phyloP scores from a whole-genome alignment of 2,113 vertebrate genomes.

The Danio rerio region DNA sequence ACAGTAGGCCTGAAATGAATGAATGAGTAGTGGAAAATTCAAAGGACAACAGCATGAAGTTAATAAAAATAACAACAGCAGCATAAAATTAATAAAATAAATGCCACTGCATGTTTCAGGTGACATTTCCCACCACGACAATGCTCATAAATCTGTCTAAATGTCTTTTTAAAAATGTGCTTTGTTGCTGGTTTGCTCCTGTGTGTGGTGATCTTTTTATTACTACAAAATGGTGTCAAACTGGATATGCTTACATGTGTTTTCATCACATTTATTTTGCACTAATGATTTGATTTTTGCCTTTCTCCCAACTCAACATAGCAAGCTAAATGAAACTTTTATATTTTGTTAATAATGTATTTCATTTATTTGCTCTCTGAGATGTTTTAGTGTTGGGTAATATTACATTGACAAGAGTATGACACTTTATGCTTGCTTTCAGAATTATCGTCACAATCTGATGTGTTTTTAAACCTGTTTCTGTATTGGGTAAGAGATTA shows the following conservation, averaged over 20 bases:
- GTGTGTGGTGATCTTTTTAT: neutral
- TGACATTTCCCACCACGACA: neutral
- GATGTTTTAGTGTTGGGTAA: neutral
- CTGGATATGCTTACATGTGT: neutral
- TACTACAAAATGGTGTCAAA: neutral
- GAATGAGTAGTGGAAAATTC: neutral
- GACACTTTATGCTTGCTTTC: slow-evolving; percentile 27
- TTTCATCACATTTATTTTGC: neutral
- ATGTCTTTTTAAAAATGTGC: neutral
- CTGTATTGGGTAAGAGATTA: neutral
- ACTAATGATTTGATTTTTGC: neutral
- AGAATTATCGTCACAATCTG: neutral
- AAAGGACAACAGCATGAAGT: neutral
- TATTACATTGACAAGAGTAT: neutral
- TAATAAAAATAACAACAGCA: neutral
- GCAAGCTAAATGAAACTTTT: neutral
- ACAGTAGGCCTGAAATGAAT: neutral
- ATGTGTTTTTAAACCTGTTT: neutral
- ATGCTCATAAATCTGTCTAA: neutral
- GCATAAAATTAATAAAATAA: neutral
- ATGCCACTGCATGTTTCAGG: neutral
- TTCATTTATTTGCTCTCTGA: neutral
- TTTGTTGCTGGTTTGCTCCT: neutral
- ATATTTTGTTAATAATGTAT: neutral
- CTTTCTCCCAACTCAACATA: neutral